Conservation (phyloP, 2,113 vertebrate species). For the Promerops cafer region DNA sequence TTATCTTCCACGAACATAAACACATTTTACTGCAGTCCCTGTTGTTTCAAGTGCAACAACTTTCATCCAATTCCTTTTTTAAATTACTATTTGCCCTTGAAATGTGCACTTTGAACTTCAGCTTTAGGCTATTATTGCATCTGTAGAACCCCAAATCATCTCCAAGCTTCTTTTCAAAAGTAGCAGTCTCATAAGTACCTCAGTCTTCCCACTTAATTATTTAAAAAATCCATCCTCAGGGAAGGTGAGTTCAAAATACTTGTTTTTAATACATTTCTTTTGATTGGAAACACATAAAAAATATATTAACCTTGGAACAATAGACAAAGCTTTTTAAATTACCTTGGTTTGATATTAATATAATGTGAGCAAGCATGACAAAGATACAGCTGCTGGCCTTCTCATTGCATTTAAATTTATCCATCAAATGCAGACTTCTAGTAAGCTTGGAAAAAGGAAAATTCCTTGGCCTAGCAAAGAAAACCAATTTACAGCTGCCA, state of each 20-base stretch:
- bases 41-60: not conserved
- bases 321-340: constrained; percentile 1
- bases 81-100: constrained; percentile 25
- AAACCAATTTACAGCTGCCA: constrained; percentile 38
- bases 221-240: constrained; percentile 23
- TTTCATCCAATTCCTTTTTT: not conserved
- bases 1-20: not conserved
- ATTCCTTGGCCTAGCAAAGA: constrained; percentile 36
- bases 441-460: constrained; percentile 38
- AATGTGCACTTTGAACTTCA: constrained; percentile 32
- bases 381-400: constrained; percentile 29
- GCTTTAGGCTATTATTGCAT: not conserved
- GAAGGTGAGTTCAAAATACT: constrained; percentile 17
- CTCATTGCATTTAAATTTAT: constrained; percentile 33
- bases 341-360: constrained; percentile 23
- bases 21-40: not conserved
- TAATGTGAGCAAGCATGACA: constrained; percentile 13
- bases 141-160: not conserved
- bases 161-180: not conserved
- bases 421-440: constrained; percentile 17
- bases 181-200: constrained; percentile 7
- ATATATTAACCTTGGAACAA: constrained; percentile 26
- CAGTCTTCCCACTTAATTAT: constrained; percentile 15
- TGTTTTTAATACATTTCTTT: constrained; percentile 9
- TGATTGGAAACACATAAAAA: constrained; percentile 36